Evolutionary conservation across 2,888 invertebrate genomes (phyloP), one percentile per base, ranked within the genome.

Genomic region (Lissonota sp.): DNA sequence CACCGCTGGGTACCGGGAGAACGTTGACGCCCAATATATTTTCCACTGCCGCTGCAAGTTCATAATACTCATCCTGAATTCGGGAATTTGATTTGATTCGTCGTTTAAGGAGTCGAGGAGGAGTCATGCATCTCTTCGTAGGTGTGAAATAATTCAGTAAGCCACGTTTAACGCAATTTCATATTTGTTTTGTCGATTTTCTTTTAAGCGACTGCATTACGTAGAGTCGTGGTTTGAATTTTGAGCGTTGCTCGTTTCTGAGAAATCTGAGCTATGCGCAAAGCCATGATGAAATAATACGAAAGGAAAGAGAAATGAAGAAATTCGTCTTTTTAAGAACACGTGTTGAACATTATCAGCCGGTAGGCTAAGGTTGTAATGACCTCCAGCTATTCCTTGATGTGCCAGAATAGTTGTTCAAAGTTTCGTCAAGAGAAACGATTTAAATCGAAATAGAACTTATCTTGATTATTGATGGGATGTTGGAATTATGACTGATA

Each of bases 81-180:
- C 74, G 57, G 6, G 26, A 51, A 55, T 26, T 55, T 55, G 26
- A 16, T 55, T 26, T 55, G 26, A 55, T 8, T 26, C 55, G 4
- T 55, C 55, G 26, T 55, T 55, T 8, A 26, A 26, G 16, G 55
- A 46, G 6, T 71, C 67, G 67, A 53, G 6, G 55, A 6, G 16
- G 53, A 53, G 55, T 71, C 71, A 46, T 71, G 71, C 58, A 71
- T 26, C n/a, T 71, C 71, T 16, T 71, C 71, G 60, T 71, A 71
- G 5, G 71, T 58, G 44, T 71, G 60, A 46, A 60, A 71, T 10
- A 58, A 71, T 58, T 44, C 39, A 16, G 71, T 71, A n/a, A 71
- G 16, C 58, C 71, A 42, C 44, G 71, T 71, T 58, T 58, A n/a
- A 71, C 67, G 67, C 12, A 62, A 10, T 8, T 62, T 62, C 62